phyloP scores from a whole-genome alignment of 2,797 vertebrate genomes.

The Anableps anableps region DNA sequence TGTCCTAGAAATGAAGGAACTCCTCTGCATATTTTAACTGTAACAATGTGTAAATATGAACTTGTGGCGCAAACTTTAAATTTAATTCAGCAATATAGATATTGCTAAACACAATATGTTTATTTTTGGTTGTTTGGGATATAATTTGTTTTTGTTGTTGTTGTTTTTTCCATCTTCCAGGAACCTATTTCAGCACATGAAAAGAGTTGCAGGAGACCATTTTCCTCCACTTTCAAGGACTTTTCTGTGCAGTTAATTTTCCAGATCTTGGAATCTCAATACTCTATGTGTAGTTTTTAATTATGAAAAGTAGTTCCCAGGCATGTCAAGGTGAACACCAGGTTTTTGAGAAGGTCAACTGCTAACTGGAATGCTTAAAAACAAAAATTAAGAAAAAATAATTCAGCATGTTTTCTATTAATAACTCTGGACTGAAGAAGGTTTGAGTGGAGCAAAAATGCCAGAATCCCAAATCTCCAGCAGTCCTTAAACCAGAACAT shows the following conservation, averaged over 20 bases:
- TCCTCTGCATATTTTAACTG: too few species aligned
- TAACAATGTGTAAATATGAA: not conserved
- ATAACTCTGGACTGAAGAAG: not conserved
- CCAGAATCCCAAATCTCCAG: not conserved
- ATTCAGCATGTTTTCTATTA: not conserved
- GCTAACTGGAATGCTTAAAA: constrained; percentile 1
- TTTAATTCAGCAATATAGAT: too few species aligned
- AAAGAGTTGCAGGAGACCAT: constrained; percentile 35
- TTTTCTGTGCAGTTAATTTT: constrained; percentile 61
- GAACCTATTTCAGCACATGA: not conserved
- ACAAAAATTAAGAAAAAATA: not conserved
- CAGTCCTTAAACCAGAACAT: not conserved
- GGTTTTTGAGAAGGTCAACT: constrained; percentile 30
- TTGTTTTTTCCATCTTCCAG: not conserved
- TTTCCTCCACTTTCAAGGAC: constrained; percentile 26
- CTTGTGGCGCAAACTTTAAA: not conserved
- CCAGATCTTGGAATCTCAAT: constrained; percentile 50
- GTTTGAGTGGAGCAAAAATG: not conserved
- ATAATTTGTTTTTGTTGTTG: too few species aligned
- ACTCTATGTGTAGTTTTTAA: constrained; percentile 23
- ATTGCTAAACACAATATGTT: too few species aligned
- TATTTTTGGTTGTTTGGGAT: too few species aligned
- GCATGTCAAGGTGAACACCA: constrained; percentile 30
- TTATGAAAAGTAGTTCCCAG: constrained; percentile 52
- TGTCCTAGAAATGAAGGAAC: not conserved